Evolutionary conservation across 2,797 vertebrate genomes (phyloP), one percentile per base, ranked within the genome.

Genomic region (Halcyon smyrnensis): DNA sequence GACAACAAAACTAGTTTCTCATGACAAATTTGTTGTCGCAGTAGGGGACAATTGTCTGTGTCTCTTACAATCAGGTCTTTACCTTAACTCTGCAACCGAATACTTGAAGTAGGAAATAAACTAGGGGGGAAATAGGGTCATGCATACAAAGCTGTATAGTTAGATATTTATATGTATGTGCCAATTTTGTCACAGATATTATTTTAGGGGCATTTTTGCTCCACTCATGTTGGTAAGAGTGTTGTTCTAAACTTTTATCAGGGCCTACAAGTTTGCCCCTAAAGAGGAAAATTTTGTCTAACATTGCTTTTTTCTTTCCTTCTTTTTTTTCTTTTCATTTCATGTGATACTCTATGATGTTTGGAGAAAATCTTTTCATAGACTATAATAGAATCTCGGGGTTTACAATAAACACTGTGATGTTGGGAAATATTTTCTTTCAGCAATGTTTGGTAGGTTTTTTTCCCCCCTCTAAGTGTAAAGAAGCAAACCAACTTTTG

Each of bases 391-490:
- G 97, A 98, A 98, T 96, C 98, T 98, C 98, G 98, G 98, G 98
- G 98, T 99, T 98, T 99, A 97, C 97, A 98, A 98, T 98, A 98
- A 99, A 99, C 99, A 99, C 99, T 99, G 99, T 99, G 99, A 99
- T 98, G 98, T 98, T 97, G 98, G 98, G 97, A 98, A 98, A 96
- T 94, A 84, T 97, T 98, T 98, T 96, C 96, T 97, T 98, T 96
- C 59, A 84, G 80, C 94, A 94, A 97, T 79, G 93, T 93, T 97
- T 91, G 90, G 96, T 97, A 96, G 91, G 84, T 85, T 95, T 76
- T 67, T 68, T 68, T 8, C 32, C 81, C 93, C 90, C 90, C 74
- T 83, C 30, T 60, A 89, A 87, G 95, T 93, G 95, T 94, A 92
- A 94, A 84, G 91, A 95, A 85, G 76, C 69, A 94, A 96, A 91